Conservation (phyloP, 1,140 invertebrate species). For the Aphelenchoides avenae region DNA sequence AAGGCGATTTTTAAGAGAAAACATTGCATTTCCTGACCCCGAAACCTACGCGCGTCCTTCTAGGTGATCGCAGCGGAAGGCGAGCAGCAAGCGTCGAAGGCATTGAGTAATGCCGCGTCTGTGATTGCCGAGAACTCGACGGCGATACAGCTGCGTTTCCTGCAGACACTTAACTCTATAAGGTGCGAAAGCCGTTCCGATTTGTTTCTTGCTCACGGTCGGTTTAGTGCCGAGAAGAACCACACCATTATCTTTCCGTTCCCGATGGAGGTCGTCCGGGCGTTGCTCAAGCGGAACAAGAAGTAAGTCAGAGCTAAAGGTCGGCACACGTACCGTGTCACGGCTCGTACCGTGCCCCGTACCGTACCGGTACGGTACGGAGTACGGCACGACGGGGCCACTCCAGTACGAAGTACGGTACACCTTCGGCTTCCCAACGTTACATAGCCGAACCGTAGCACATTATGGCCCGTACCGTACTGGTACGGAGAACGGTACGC, state of each 20-base stretch:
- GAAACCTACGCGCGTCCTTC: not conserved
- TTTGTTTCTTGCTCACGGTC: not conserved
- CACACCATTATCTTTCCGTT: constrained; percentile 61
- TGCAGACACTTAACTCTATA: constrained; percentile 84
- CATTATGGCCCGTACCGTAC: too few species aligned
- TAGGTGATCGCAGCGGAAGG: constrained; percentile 66
- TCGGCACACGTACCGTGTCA: too few species aligned
- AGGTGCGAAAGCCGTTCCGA: constrained; percentile 19
- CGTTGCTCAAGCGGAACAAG: too few species aligned
- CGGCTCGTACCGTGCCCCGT: too few species aligned
- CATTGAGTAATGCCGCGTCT: constrained; percentile 64
- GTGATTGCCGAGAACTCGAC: constrained; percentile 63
- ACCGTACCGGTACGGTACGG: too few species aligned
- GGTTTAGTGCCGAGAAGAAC: constrained; percentile 60
- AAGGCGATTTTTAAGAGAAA: not conserved
- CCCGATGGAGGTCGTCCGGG: constrained; percentile 51
- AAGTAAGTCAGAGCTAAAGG: too few species aligned
- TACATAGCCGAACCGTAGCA: too few species aligned
- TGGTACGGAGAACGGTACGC: too few species aligned
- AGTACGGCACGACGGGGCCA: too few species aligned
- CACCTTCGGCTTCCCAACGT: too few species aligned
- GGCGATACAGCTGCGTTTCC: constrained; percentile 66
- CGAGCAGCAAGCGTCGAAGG: constrained; percentile 63
- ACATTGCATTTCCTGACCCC: not conserved
- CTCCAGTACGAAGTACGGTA: too few species aligned